A percentile compares a stretch with the other conserved stretches of the same genome.
Conservation (phyloP, 2,797 vertebrate genomes). For the Pseudotriccus pelzelni region DNA sequence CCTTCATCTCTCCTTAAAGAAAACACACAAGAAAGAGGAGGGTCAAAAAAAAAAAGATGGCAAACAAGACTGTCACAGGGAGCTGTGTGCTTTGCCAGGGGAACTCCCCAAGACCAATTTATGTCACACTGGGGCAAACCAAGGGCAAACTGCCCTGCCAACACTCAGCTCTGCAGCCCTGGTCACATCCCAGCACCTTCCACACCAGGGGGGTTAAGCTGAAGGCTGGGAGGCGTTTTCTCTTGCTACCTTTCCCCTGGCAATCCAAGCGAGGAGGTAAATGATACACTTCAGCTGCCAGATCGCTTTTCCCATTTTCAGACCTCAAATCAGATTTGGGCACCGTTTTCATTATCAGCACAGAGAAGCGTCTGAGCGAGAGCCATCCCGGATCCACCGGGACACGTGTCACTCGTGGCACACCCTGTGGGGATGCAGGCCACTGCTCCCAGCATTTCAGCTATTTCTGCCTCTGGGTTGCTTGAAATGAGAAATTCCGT, state of each 20-base stretch:
- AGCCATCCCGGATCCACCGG: background rate
- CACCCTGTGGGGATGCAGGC: background rate
- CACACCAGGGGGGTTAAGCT: accelerated
- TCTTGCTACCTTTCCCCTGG: background rate
- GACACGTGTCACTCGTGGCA: background rate
- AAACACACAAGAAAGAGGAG: background rate
- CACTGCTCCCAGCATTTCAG: background rate
- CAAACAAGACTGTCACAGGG: accelerated
- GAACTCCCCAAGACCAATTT: background rate
- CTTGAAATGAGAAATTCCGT: background rate
- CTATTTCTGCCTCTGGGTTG: background rate
- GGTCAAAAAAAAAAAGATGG: accelerated
- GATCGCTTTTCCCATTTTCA: background rate
- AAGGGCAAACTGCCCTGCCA: background rate
- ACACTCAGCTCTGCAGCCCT: background rate
- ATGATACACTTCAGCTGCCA: background rate
- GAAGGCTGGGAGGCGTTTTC: background rate
- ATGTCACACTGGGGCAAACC: background rate
- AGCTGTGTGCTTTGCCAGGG: background rate
- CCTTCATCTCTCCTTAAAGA: background rate
- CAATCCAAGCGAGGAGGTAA: background rate
- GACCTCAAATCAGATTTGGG: background rate
- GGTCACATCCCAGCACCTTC: background rate
- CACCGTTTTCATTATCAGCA: background rate
- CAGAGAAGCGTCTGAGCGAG: background rate